Percentiles rank a stretch among this genome's conserved stretches.
Conservation (phyloP, 2,797 vertebrate genomes). For the Thamnophis elegans region DNA sequence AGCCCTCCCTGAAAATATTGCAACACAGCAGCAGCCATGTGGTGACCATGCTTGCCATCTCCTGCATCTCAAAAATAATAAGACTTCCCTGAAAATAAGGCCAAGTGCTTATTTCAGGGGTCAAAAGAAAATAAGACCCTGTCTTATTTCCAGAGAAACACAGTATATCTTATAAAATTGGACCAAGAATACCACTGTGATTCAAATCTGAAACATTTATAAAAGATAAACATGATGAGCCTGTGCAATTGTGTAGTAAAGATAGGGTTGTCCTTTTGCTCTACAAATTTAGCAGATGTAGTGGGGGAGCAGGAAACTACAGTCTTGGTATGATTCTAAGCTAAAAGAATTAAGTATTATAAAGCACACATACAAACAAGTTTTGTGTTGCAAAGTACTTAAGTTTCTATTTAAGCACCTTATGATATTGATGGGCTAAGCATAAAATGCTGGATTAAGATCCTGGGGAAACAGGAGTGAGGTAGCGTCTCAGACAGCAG, state of each 20-base stretch:
- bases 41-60: too few species aligned
- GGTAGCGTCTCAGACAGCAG: conserved; percentile 72
- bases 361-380: neutral
- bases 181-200: neutral
- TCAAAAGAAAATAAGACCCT: too few species aligned
- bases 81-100: too few species aligned
- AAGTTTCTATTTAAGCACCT: neutral
- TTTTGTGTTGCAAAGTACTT: neutral
- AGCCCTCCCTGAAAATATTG: too few species aligned
- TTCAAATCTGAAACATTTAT: neutral
- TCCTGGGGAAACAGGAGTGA: conserved; percentile 73
- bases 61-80: too few species aligned
- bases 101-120: too few species aligned
- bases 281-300: neutral
- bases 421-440: conserved; percentile 29
- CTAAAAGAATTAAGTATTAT: neutral
- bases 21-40: too few species aligned
- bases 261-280: neutral
- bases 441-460: conserved; percentile 52
- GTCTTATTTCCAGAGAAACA: too few species aligned
- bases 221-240: neutral
- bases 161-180: neutral
- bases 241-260: neutral
- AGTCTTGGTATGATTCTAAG: neutral
- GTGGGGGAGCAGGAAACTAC: too few species aligned